A percentile compares a stretch with the other conserved stretches of the same genome.
phyloP scores from a whole-genome alignment of 2,888 invertebrate genomes.

The Philaethria dido region DNA sequence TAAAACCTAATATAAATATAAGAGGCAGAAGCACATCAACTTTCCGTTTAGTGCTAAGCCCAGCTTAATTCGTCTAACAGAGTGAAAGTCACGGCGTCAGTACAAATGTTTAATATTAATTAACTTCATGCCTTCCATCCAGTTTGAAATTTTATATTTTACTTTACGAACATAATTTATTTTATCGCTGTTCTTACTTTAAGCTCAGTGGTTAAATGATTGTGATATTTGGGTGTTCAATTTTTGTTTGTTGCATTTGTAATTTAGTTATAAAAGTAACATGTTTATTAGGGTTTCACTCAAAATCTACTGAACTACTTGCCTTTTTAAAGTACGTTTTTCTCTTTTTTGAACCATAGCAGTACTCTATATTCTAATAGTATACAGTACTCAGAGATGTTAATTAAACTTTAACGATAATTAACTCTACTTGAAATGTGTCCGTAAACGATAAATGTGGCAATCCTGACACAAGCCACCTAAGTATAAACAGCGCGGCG shows the following conservation, averaged over 20 bases:
- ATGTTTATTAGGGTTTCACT: no score
- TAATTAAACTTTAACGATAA: background rate
- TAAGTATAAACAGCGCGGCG: no score
- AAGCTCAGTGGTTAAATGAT: background rate
- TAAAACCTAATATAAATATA: slow-evolving; percentile 36
- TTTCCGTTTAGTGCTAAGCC: slow-evolving; percentile 40
- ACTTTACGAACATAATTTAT: slow-evolving; percentile 25
- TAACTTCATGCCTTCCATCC: slow-evolving; percentile 39
- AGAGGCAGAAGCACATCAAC: slow-evolving; percentile 40
- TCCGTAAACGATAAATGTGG: no score
- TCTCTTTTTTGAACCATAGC: no score
- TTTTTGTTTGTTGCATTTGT: background rate
- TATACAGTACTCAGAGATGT: no score
- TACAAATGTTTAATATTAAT: slow-evolving; percentile 51
- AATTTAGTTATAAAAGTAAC: no score
- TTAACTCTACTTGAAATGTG: no score
- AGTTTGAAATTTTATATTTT: slow-evolving; percentile 33
- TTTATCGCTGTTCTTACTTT: slow-evolving; percentile 14
- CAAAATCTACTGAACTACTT: no score
- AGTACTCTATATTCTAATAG: no score
- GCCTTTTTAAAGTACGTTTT: no score
- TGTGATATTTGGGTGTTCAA: background rate
- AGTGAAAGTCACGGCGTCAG: slow-evolving; percentile 48
- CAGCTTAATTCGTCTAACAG: slow-evolving; percentile 48
- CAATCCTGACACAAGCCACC: no score